Evolutionary conservation across 1,140 invertebrate genomes (phyloP).

Genomic region (Frieseomelitta varia): DNA sequence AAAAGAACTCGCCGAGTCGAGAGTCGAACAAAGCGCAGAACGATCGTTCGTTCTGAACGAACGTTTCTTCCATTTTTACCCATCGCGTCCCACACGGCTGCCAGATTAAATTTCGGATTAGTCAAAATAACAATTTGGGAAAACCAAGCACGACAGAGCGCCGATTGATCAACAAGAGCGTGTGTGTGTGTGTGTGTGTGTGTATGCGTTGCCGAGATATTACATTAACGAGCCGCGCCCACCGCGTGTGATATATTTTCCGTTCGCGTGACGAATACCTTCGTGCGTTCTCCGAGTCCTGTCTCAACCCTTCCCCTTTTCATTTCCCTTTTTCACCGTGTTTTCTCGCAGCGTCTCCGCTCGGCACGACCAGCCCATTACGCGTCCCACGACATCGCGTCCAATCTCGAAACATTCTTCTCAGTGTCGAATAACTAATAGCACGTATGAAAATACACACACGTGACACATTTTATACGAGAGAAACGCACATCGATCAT

Average conservation of each 20-base stretch:
- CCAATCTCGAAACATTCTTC: not conserved
- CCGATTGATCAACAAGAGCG: too few species aligned
- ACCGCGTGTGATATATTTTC: constrained; percentile 52
- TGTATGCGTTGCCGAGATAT: not conserved
- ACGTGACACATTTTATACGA: not conserved
- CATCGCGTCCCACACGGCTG: not conserved
- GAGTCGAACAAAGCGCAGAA: constrained; percentile 14
- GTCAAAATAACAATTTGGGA: constrained; percentile 52
- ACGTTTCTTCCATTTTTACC: not conserved
- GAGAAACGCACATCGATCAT: not conserved
- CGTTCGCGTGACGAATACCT: constrained; percentile 60
- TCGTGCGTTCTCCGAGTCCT: not conserved
- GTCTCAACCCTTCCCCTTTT: constrained; percentile 5
- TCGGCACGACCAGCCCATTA: constrained; percentile 28
- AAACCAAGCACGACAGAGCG: constrained; percentile 23
- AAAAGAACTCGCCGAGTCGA: not conserved
- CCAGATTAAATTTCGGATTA: constrained; percentile 49
- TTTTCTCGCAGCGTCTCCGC: constrained; percentile 15
- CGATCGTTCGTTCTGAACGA: not conserved
- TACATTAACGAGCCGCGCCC: constrained; percentile 37
- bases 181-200: not conserved
- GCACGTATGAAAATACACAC: not conserved
- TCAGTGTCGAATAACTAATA: not conserved
- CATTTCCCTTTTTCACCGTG: not conserved
- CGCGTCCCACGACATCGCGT: not conserved